Base-by-base conservation (phyloP, 1,140 invertebrate genomes). In the Temnothorax nylanderi region DNA sequence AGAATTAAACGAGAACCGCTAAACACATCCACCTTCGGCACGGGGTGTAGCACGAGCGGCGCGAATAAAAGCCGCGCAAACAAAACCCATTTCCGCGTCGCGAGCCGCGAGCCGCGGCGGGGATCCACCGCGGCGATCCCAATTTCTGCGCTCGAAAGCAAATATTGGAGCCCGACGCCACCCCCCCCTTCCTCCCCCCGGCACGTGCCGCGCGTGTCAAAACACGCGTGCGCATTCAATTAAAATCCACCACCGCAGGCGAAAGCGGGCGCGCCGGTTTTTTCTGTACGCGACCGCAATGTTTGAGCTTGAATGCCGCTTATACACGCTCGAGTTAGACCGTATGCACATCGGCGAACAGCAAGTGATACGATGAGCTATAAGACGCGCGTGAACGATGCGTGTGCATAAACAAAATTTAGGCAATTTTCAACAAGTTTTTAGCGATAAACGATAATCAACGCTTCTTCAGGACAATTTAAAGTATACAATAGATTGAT, bases 131-230 rank as follows among this genome's bases (percentile, higher is more conserved):
- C 56, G 18, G 77, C 37, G 72, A 77, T 88, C 69, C 65, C 81
- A 88, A 88, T 89, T 88, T 75, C 88, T 86, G 65, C 75, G 72
- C 65, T 88, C 64, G 67, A 26, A 8, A 44, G 86, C 72, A 89
- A 89, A 89, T 89, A 89, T 89, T 89, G 88, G 34, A 85, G 64
- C 18, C 37, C 56, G 44, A 87, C 82, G 41, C 67, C 26, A 26
- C 26, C 26, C 26, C 26, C 26, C 26, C 26, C 26, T 1, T 26
- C n/a, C n/a, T n/a, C n/a, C n/a, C n/a, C 67, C 56, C 11, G 86
- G 62, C 87, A 76, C 65, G 51, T 64, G 71, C 74, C 37, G 58
- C 47, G 74, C 67, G 87, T 88, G 87, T 86, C 65, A 77, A 84
- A 54, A 34, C 13, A 49, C 62, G 64, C 74, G 81, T 60, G 65